Conservation (phyloP, 92 coral and sea anemone species). For the Hydrozoanthus gracilis region DNA sequence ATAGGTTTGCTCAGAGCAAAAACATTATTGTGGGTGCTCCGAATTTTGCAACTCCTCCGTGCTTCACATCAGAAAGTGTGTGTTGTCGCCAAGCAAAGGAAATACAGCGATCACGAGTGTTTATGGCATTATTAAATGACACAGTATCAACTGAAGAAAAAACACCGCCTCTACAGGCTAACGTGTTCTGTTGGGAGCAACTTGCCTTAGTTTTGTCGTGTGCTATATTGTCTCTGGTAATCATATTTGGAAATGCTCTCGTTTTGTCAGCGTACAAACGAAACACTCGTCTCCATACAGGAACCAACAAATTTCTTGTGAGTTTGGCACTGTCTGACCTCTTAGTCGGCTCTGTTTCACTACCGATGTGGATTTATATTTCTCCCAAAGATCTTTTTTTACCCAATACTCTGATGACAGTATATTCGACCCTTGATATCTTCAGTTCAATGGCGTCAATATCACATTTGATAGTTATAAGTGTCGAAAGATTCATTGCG, state of each 20-base stretch:
- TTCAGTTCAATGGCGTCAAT: conserved; percentile 46
- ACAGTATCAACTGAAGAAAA: background rate
- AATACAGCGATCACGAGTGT: background rate
- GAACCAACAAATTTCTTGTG: conserved; percentile 35
- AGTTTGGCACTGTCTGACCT: conserved; percentile 38
- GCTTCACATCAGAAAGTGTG: background rate
- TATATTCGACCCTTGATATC: conserved; percentile 17
- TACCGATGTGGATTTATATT: conserved; percentile 38
- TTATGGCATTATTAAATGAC: background rate
- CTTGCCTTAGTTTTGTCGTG: background rate
- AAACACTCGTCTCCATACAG: conserved; percentile 35
- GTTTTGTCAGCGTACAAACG: conserved; percentile 27
- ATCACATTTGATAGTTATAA: conserved; percentile 40
- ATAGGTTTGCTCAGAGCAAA: too few relatives aligned
- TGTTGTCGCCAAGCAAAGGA: background rate
- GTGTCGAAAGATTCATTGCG: conserved; percentile 28
- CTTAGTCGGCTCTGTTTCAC: conserved; percentile 27
- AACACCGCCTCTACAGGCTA: background rate
- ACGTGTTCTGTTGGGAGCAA: conserved; percentile 17
- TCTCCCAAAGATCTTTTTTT: background rate
- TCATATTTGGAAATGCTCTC: conserved; percentile 32
- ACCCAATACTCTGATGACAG: background rate
- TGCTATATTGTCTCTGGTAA: background rate
- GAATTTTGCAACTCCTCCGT: too few relatives aligned
- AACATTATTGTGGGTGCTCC: too few relatives aligned